These are phyloP conservation scores for Pachyuromys duprasi DNA, from an alignment of 2,797 vertebrate species.

Conservation along the genomic window DNA sequence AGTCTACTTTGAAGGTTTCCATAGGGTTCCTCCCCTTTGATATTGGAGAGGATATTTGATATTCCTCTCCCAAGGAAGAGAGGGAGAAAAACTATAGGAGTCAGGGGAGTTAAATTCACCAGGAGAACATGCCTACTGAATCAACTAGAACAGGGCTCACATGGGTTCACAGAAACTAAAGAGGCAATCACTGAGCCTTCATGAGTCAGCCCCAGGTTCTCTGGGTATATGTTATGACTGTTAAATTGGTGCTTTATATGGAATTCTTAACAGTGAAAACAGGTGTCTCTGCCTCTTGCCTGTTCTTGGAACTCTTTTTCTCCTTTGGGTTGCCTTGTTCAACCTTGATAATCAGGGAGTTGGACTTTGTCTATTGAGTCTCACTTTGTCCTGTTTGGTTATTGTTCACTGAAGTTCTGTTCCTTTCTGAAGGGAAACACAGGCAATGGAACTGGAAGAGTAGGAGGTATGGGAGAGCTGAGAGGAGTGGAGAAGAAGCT, in stretches of 20 bases:
- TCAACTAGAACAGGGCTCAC: no score
- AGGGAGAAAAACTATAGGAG: neutral
- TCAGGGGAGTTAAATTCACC: neutral
- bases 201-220: fast-evolving
- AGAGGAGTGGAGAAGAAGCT: no score
- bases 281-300: neutral
- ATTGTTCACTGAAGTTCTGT: neutral
- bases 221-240: no score
- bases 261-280: no score
- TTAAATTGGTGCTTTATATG: no score
- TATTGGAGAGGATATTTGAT: no score
- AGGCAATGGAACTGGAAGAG: no score
- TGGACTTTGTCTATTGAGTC: neutral
- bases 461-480: neutral
- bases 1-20: neutral
- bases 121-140: neutral
- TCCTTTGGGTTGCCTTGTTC: neutral
- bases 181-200: no score
- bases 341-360: neutral
- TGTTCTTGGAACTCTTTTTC: neutral
- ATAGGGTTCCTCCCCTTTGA: neutral
- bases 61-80: neutral
- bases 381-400: neutral
- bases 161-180: neutral
- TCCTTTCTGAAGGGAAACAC: neutral